Conservation (phyloP, 2,797 vertebrate genomes). For the Dicrostonyx torquatus region DNA sequence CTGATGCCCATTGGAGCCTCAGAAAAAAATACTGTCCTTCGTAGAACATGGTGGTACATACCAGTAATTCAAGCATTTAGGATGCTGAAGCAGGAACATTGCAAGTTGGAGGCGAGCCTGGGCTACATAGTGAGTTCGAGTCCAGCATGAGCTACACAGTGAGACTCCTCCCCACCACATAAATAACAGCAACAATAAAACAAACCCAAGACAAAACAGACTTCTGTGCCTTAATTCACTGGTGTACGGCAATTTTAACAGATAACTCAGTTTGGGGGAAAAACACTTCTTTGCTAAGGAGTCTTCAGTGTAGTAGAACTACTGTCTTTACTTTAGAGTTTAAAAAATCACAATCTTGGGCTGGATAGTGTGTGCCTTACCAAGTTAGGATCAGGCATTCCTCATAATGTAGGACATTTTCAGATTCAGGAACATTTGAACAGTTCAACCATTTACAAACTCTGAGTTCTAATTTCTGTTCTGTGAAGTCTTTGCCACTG, state of each 20-base stretch:
- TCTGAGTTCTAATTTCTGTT: background rate
- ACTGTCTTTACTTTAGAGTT: background rate
- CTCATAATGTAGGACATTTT: background rate
- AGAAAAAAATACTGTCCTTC: too few relatives aligned
- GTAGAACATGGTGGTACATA: background rate
- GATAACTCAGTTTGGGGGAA: too few relatives aligned
- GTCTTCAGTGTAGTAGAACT: fast-evolving
- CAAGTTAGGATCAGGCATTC: background rate
- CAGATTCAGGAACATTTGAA: background rate
- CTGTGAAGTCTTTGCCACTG: background rate
- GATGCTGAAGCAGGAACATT: background rate
- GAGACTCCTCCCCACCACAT: background rate
- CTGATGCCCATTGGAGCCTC: background rate
- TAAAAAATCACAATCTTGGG: background rate
- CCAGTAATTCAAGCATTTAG: background rate
- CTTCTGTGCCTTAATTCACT: background rate
- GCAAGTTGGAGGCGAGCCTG: background rate
- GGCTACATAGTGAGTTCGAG: background rate
- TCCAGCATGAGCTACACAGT: background rate
- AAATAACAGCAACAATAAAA: background rate
- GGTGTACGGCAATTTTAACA: too few relatives aligned
- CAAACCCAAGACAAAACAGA: background rate
- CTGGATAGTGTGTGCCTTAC: background rate
- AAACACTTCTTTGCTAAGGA: background rate
- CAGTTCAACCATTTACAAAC: background rate